phyloP scores from a whole-genome alignment of 2,888 invertebrate genomes.

The Machimus atricapillus region DNA sequence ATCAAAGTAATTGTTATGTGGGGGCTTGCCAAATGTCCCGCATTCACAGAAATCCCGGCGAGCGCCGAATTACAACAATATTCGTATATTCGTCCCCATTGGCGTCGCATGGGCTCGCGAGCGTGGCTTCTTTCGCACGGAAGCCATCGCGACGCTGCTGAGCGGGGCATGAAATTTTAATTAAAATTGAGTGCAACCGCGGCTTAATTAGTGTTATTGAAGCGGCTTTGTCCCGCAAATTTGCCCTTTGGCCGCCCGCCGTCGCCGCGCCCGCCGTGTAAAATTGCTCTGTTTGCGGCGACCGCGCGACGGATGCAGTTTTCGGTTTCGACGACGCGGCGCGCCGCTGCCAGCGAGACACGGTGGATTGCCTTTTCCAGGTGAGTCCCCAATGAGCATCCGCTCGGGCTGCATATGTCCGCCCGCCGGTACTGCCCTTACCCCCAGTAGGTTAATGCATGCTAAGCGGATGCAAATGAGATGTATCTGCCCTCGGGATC shows the following conservation, averaged over 20 bases:
- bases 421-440: slow-evolving; percentile 8
- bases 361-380: slow-evolving; percentile 29
- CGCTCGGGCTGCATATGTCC: slow-evolving; percentile 28
- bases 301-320: slow-evolving; percentile 13
- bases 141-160: not conserved
- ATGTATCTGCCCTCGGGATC: slow-evolving; percentile 60
- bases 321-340: not conserved
- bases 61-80: not conserved
- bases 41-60: not conserved
- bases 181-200: slow-evolving; percentile 23
- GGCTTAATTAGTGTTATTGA: slow-evolving; percentile 30
- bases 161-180: slow-evolving; percentile 15
- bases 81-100: not conserved
- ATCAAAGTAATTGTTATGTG: slow-evolving; percentile 20
- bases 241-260: not conserved
- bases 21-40: not conserved
- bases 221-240: slow-evolving; percentile 5
- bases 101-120: not conserved
- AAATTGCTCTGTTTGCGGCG: slow-evolving; percentile 14
- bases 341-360: not conserved
- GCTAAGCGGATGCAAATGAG: slow-evolving; percentile 62
- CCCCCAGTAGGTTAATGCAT: slow-evolving; percentile 61
- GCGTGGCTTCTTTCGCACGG: slow-evolving; percentile 1
- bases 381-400: slow-evolving; percentile 7
- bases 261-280: not conserved